A percentile compares a stretch with the other conserved stretches of the same genome.
Evolutionary conservation across 1,140 invertebrate species (phyloP).

Genomic region (Drosophila prosaltans): DNA sequence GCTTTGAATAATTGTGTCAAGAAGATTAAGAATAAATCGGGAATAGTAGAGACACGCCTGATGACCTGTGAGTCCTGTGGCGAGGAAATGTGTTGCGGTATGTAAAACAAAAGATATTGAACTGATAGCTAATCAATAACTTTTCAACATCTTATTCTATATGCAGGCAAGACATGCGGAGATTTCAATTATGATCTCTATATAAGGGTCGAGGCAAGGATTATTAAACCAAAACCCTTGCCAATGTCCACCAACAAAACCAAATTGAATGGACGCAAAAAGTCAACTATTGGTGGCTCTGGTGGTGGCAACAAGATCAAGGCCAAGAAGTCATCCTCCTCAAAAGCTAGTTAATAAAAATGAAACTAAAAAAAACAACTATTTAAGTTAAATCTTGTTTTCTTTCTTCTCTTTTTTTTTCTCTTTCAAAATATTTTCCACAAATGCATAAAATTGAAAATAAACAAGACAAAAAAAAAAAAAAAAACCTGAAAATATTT

Average conservation of each 20-base stretch:
- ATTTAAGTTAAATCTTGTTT: not conserved
- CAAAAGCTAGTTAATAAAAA: slow-evolving; percentile 36
- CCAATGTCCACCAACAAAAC: slow-evolving; percentile 62
- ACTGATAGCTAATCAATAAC: not conserved
- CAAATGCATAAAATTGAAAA: slow-evolving; percentile 69
- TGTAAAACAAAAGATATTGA: slow-evolving; percentile 15
- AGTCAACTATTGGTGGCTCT: slow-evolving; percentile 90
- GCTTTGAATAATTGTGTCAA: slow-evolving; percentile 86
- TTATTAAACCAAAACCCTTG: slow-evolving; percentile 65
- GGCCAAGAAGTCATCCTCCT: slow-evolving; percentile 54
- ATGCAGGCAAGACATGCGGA: slow-evolving; percentile 82
- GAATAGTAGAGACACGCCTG: slow-evolving; percentile 90
- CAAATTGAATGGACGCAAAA: slow-evolving; percentile 77
- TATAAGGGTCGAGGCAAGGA: slow-evolving; percentile 79
- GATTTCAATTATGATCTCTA: slow-evolving; percentile 84
- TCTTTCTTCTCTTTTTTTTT: not conserved
- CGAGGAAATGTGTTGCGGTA: slow-evolving; percentile 92
- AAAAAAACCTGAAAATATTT: slow-evolving; percentile 61
- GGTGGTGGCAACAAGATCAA: slow-evolving; percentile 84
- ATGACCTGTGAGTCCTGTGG: slow-evolving; percentile 91
- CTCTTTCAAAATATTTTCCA: slow-evolving; percentile 3
- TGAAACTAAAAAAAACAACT: not conserved
- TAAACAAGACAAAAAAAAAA: slow-evolving; percentile 44
- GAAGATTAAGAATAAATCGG: slow-evolving; percentile 90
- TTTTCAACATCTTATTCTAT: not conserved